Conservation (phyloP, 2,113 vertebrate genomes). For the Speoplatyrhinus poulsoni region DNA sequence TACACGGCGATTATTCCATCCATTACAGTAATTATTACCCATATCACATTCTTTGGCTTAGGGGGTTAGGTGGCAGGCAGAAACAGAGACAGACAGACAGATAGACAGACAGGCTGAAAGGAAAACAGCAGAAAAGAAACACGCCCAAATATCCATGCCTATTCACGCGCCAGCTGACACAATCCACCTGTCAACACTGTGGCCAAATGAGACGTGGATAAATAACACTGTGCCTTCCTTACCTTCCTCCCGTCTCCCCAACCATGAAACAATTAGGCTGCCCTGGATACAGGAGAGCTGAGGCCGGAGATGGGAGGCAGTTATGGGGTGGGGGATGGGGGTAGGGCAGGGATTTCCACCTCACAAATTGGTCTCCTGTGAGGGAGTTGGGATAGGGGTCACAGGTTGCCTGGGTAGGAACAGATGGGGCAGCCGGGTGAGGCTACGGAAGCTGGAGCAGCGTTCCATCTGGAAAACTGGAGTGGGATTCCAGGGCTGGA, state of each 20-base stretch:
- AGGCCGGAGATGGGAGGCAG: conserved; percentile 15
- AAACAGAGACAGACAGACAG: background rate
- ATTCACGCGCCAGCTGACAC: conserved; percentile 3
- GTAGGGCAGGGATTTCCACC: conserved; percentile 48
- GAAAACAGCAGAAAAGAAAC: background rate
- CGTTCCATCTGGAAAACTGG: conserved; percentile 78
- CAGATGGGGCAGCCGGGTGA: conserved; percentile 4
- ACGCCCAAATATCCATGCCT: background rate
- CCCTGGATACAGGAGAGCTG: conserved; percentile 18
- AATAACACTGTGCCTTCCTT: conserved; percentile 6
- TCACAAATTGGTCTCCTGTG: conserved; percentile 60
- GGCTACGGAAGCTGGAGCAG: background rate
- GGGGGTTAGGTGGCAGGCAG: no score
- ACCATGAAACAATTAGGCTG: conserved; percentile 57
- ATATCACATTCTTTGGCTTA: no score
- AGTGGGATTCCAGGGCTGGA: conserved; percentile 65
- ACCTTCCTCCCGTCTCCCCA: conserved; percentile 2
- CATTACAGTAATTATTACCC: no score
- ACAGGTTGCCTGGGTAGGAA: conserved; percentile 48
- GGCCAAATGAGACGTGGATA: conserved; percentile 23
- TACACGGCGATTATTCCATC: no score
- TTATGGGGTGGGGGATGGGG: background rate
- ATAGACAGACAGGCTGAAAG: background rate
- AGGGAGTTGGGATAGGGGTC: conserved; percentile 57
- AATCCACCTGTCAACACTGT: conserved; percentile 19